These are phyloP conservation scores for Meiosimyza decipiens DNA, from an alignment of 2,888 invertebrate species.

Conservation along the genomic window DNA sequence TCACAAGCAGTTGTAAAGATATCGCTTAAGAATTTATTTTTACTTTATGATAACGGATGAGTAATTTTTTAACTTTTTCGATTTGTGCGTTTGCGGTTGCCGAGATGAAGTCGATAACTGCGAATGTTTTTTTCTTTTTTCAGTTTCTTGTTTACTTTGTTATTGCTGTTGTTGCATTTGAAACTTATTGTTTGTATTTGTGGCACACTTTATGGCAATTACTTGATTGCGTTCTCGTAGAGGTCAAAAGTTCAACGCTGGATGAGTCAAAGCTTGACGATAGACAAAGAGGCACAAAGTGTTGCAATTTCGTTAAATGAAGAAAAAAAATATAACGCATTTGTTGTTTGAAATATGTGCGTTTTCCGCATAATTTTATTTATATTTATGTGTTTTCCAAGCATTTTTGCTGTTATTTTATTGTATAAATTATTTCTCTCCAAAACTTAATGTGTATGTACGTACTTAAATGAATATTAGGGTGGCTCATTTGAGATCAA, in stretches of 20 bases:
- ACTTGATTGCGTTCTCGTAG: conserved; percentile 25
- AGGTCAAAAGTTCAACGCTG: conserved; percentile 14
- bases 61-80: conserved; percentile 24
- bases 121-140: background rate
- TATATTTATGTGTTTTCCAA: too few relatives aligned
- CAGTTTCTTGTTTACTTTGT: conserved; percentile 3
- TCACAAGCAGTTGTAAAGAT: conserved; percentile 41
- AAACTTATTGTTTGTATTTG: conserved; percentile 23
- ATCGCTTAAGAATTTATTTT: conserved; percentile 34
- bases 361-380: too few relatives aligned
- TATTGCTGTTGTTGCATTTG: background rate
- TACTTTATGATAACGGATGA: conserved; percentile 28
- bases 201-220: conserved; percentile 34
- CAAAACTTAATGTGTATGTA: too few relatives aligned
- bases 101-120: background rate
- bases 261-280: conserved; percentile 2
- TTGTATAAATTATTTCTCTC: too few relatives aligned
- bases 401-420: too few relatives aligned
- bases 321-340: background rate
- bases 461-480: too few relatives aligned
- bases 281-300: background rate
- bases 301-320: background rate
- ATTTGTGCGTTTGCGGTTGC: conserved; percentile 22
- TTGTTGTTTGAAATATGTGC: too few relatives aligned
- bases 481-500: too few relatives aligned